Evolutionary conservation across 2,888 invertebrate species (phyloP), one percentile per base, ranked within the genome.

Genomic region (Coremacera marginata): DNA sequence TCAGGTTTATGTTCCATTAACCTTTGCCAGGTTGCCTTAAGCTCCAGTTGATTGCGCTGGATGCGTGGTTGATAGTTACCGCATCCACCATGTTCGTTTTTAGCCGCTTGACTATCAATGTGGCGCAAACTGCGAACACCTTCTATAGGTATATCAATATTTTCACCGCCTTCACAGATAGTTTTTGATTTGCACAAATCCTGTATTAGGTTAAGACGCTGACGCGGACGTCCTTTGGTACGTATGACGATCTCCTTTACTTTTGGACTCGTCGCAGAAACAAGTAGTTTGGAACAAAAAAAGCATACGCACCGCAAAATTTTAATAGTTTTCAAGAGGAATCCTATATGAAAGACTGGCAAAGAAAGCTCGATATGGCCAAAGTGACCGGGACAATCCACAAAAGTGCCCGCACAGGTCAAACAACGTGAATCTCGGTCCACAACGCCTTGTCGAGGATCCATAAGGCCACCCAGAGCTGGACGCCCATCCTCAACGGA

Each of bases 381-480:
- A 90, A 98, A 98, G 90, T 99, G 98, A 8, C 98, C 98, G 9
- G 98, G 98, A 89, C 98, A 98, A 89, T 98, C 97, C 0, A 95
- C 95, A 94, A 97, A 96, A 87, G 96, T 96, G 65, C 98, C 95
- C 78, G 97, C 96, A 88, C 97, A 98, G 0, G 97, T 97, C 88
- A 95, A 95, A 87, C 97, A 97, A 81, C 96, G 91, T 14, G 96
- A 95, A 87, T 92, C 93, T 85, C 97, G 92, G 88, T 98, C 98
- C 62, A 97, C 95, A 79, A 97, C 97, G 84, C 98, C 98, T 90
- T 98, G 98, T 81, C 98, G 91, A 3, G 98, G 98, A 89, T 98
- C 98, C 98, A 98, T 98, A 83, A 98, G 93, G 49, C 98, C 98
- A 1, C 97, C 97, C 79, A 97, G 89, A 88, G 98, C 98, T 1